Conservation (phyloP, 2,113 vertebrate genomes). For the Trinectes maculatus region DNA sequence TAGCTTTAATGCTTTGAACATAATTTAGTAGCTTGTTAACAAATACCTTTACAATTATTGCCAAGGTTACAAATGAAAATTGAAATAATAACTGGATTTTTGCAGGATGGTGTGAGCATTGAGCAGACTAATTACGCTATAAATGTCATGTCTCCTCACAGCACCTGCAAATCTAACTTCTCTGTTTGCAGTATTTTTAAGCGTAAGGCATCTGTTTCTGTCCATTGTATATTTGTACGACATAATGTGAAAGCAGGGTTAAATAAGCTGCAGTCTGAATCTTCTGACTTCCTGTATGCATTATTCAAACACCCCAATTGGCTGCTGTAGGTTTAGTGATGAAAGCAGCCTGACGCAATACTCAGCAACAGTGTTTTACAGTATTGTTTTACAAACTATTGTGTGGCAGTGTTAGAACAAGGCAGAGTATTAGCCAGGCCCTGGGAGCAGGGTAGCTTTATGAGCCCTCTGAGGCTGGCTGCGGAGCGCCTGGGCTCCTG, state of each 20-base stretch:
- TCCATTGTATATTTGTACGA: constrained; percentile 11
- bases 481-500: constrained; percentile 69
- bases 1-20: constrained; percentile 68
- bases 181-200: constrained; percentile 8
- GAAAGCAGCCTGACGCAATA: constrained; percentile 78
- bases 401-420: constrained; percentile 72
- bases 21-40: constrained; percentile 73
- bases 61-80: constrained; percentile 56
- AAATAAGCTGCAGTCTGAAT: constrained; percentile 46
- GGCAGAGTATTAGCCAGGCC: constrained; percentile 70
- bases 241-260: constrained; percentile 20
- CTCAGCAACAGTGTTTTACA: constrained; percentile 73
- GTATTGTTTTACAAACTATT: constrained; percentile 81
- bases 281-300: constrained; percentile 72
- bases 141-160: constrained; percentile 9
- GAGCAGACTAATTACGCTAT: constrained; percentile 26
- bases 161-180: neutral
- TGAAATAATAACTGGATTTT: constrained; percentile 43
- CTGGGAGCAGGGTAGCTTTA: constrained; percentile 74
- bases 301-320: constrained; percentile 74
- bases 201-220: neutral
- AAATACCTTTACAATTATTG: constrained; percentile 69
- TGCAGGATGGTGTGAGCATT: constrained; percentile 31
- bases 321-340: constrained; percentile 72
- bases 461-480: constrained; percentile 78